These are phyloP conservation scores for Campoletis sonorensis DNA, from an alignment of 1,140 invertebrate species.

Conservation along the genomic window DNA sequence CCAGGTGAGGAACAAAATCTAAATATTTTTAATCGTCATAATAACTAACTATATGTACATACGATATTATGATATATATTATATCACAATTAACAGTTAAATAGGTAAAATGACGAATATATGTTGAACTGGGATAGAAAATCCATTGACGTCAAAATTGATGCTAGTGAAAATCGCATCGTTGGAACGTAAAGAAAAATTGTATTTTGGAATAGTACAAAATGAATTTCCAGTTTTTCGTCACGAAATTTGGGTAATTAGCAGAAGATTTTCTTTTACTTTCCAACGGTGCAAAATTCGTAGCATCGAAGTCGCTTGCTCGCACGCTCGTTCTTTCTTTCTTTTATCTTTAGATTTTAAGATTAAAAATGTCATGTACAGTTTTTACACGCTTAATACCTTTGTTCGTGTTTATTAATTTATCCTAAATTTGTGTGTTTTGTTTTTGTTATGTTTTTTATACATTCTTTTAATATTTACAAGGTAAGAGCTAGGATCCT, in stretches of 20 bases:
- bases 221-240: no score
- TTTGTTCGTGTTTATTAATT: no score
- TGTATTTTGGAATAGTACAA: no score
- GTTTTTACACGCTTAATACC: constrained; percentile 53
- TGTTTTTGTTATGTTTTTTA: constrained; percentile 35
- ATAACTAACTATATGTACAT: constrained; percentile 49
- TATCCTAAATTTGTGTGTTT: background rate
- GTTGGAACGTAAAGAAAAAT: no score
- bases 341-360: background rate
- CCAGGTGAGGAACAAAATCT: constrained; percentile 59
- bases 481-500: constrained; percentile 1
- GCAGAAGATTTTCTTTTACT: no score
- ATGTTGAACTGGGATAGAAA: background rate
- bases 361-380: constrained; percentile 54
- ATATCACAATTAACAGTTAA: constrained; percentile 64
- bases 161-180: no score
- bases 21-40: constrained; percentile 55
- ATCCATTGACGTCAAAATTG: background rate
- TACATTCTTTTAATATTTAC: constrained; percentile 7
- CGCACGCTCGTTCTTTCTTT: background rate
- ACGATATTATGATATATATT: constrained; percentile 57
- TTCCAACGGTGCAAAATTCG: no score
- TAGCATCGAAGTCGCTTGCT: background rate
- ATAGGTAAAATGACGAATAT: constrained; percentile 50
- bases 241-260: no score